Base-by-base conservation (phyloP, 2,113 vertebrate genomes). In the Salminus brasiliensis region DNA sequence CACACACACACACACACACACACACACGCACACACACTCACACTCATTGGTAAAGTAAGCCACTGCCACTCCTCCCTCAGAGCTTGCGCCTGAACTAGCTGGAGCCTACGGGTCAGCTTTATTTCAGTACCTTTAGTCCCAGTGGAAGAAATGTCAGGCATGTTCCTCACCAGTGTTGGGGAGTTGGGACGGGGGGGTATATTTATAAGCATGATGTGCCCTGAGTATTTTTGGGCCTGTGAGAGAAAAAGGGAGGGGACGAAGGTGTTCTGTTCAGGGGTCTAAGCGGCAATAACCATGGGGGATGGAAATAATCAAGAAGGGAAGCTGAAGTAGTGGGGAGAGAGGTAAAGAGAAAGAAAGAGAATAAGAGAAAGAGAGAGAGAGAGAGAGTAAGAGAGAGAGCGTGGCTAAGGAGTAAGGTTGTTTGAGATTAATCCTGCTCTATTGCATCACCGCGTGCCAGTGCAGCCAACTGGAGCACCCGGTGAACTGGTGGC, bases 161-260 rank as follows among this genome's bases (percentile, higher is more conserved):
- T 90, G 89, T 83, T 53, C 83, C 23, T 84, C 86, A 75, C 70
- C 87, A 88, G 86, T 89, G 43, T 16, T 32, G 21, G 36, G 2
- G 53, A 32, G 70, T 16, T 69, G 53, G 78, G 76, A n/a, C 10
- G 41, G 4, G 39, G 60, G 73, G 77, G 78, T 84, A 88, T 89
- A 85, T 80, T 84, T 84, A 81, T 85, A 68, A 63, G 72, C 77
- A 80, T 79, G 84, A 82, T 85, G 80, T 85, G 59, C 77, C 68
- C 55, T 49, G 72, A 78, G 89, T 94, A 92, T 94, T 94, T 94
- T 93, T 89, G 89, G 90, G 82, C 85, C 73, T 18, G 74, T 12
- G 30, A 43, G 78, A 78, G 84, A 78, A 81, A 71, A 15, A 69
- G 63, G 78, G 68, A 29, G 68, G 60, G 63, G 69, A 65, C 36